Percentiles rank a stretch among this genome's conserved stretches.
Conservation (phyloP, 2,888 invertebrate species). For the Megalurothrips usitatus region DNA sequence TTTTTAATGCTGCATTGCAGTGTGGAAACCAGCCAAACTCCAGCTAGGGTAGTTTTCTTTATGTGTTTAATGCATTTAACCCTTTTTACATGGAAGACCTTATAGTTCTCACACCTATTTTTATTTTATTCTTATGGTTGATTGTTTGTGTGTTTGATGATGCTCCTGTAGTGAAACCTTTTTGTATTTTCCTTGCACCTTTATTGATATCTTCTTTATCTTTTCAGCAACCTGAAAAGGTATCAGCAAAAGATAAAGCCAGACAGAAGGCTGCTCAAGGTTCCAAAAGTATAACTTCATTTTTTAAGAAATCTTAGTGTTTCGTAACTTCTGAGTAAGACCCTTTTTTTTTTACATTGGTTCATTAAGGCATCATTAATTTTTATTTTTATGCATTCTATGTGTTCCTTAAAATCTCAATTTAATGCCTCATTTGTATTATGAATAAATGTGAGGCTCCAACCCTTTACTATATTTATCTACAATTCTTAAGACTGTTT, state of each 20-base stretch:
- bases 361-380: too few species aligned
- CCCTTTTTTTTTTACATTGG: too few species aligned
- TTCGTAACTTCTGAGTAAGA: not conserved
- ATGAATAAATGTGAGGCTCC: too few species aligned
- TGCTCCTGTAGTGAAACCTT: not conserved
- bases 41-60: not conserved
- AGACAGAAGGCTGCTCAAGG: conserved; percentile 72
- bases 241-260: conserved; percentile 68
- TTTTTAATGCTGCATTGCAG: not conserved
- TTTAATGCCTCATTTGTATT: too few species aligned
- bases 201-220: conserved; percentile 32
- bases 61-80: not conserved
- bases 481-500: too few species aligned
- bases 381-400: too few species aligned
- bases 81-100: not conserved
- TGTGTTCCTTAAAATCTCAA: too few species aligned
- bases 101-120: not conserved
- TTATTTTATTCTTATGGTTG: not conserved
- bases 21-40: not conserved
- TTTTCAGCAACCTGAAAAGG: conserved; percentile 46
- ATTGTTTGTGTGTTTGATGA: not conserved
- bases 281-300: conserved; percentile 72
- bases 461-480: too few species aligned
- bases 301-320: conserved; percentile 59
- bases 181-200: not conserved